phyloP scores from a whole-genome alignment of 2,113 vertebrate species.

The Amazona vittata region DNA sequence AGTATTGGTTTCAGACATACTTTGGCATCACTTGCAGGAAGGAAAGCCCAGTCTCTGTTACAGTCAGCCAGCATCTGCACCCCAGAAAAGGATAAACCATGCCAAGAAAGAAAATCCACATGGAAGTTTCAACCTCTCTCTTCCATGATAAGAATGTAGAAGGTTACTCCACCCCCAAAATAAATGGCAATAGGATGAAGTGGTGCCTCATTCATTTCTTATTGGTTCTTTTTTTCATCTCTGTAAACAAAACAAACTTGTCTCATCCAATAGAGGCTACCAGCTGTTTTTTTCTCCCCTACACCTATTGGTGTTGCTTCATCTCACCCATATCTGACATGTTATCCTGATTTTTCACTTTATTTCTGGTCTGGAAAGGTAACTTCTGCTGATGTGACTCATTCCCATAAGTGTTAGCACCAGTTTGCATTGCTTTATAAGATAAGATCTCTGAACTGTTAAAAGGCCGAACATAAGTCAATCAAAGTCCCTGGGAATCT shows the following conservation, averaged over 20 bases:
- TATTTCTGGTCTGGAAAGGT: not conserved
- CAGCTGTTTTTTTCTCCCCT: not conserved
- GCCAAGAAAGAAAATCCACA: constrained; percentile 47
- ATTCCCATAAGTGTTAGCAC: not conserved
- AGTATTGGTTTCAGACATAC: constrained; percentile 43
- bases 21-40: constrained; percentile 20
- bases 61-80: constrained; percentile 47
- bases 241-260: not conserved
- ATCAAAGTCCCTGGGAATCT: not conserved
- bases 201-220: not conserved
- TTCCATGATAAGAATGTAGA: constrained; percentile 21
- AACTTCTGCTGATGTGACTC: not conserved
- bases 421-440: not conserved
- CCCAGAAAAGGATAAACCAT: constrained; percentile 52
- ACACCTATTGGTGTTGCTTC: not conserved
- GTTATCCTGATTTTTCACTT: not conserved
- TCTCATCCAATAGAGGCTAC: not conserved
- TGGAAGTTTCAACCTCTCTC: constrained; percentile 27
- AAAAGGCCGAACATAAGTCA: too few species aligned
- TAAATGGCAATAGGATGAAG: not conserved
- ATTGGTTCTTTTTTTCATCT: not conserved
- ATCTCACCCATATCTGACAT: not conserved
- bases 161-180: not conserved
- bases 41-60: constrained; percentile 31
- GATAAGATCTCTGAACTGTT: not conserved